Evolutionary conservation across 2,797 vertebrate genomes (phyloP).

Genomic region (Crenichthys baileyi): DNA sequence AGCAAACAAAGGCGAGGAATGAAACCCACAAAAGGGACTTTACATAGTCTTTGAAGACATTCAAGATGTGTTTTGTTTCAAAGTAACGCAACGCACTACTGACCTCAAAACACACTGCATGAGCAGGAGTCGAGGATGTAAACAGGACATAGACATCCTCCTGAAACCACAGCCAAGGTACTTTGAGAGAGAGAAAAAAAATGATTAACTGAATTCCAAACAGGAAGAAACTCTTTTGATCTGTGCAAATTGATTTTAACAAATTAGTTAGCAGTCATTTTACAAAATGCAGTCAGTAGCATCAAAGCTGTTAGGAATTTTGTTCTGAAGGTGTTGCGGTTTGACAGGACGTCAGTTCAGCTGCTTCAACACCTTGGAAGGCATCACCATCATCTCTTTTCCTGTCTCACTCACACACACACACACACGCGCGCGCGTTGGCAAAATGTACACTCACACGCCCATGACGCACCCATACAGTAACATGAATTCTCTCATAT

Average conservation of each 20-base stretch:
- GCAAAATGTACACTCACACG: constrained; percentile 36
- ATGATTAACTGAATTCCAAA: constrained; percentile 64
- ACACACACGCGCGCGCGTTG: constrained; percentile 22
- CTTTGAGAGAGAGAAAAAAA: constrained; percentile 41
- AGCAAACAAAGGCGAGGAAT: constrained; percentile 11
- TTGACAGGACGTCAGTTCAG: constrained; percentile 59
- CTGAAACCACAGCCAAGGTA: constrained; percentile 53
- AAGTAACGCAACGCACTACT: constrained; percentile 53
- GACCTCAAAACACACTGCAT: constrained; percentile 67
- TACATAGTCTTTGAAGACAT: constrained; percentile 58
- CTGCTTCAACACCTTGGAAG: constrained; percentile 62
- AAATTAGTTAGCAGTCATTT: constrained; percentile 60
- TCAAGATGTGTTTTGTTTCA: constrained; percentile 36
- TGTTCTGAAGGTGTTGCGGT: constrained; percentile 69
- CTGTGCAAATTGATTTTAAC: constrained; percentile 63
- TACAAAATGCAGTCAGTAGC: constrained; percentile 50
- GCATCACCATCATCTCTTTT: constrained; percentile 44
- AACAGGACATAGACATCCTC: constrained; percentile 53
- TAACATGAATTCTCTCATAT: constrained; percentile 77
- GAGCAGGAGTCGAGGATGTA: constrained; percentile 49
- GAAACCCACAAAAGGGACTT: constrained; percentile 54
- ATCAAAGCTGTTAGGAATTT: constrained; percentile 65
- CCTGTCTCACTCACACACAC: constrained; percentile 14
- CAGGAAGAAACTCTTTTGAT: constrained; percentile 57
- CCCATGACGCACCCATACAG: constrained; percentile 60